These are phyloP conservation scores for Myathropa florea DNA, from an alignment of 2,888 invertebrate genomes.

Conservation along the genomic window DNA sequence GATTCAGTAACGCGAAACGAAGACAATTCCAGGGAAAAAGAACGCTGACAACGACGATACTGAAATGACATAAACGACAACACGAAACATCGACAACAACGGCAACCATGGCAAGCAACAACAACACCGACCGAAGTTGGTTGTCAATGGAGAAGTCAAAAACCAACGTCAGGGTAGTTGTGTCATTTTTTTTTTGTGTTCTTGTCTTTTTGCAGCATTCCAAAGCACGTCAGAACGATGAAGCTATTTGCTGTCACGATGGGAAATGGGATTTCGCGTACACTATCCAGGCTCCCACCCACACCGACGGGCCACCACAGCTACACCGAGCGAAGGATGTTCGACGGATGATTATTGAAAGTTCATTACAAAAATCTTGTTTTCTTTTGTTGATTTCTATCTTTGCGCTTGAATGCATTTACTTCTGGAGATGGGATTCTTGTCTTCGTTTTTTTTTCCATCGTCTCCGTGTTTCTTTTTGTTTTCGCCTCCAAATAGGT, in stretches of 20 bases:
- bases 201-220: background rate
- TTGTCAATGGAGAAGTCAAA: slow-evolving; percentile 48
- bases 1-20: background rate
- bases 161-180: background rate
- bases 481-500: background rate
- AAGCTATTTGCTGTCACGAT: slow-evolving; percentile 52
- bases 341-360: slow-evolving; percentile 61
- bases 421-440: slow-evolving; percentile 23
- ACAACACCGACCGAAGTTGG: slow-evolving; percentile 17
- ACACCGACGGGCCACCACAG: background rate
- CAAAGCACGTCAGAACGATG: slow-evolving; percentile 10
- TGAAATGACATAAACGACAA: slow-evolving; percentile 25
- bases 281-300: background rate
- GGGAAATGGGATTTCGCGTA: slow-evolving; percentile 42
- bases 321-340: slow-evolving; percentile 22
- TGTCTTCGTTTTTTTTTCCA: background rate
- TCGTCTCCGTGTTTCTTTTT: background rate
- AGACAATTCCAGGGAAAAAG: background rate
- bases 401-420: slow-evolving; percentile 54
- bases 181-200: too few relatives aligned
- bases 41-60: background rate
- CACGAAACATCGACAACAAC: background rate
- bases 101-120: background rate
- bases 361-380: slow-evolving; percentile 62
- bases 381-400: slow-evolving; percentile 63